Base-by-base conservation (phyloP, 2,888 invertebrate genomes). In the Lasioglossum malachurum region DNA sequence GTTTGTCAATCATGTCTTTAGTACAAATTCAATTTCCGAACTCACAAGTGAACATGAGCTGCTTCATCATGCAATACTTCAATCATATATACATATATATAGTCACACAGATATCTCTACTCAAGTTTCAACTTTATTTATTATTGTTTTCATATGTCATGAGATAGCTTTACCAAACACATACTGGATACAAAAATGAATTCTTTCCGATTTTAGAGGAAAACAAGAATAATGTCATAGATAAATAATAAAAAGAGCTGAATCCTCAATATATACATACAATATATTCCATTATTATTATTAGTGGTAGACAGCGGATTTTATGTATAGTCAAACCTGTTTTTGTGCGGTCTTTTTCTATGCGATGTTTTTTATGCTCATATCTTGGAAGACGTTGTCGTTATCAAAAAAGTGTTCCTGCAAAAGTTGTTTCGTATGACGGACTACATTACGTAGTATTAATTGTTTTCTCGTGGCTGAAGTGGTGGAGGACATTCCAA, bases 61-160 rank as follows among this genome's bases (percentile, higher is more conserved):
- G 84, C 86, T 79, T 87, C 60, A 74, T 82, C 81, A 64, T 67
- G 57, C 49, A 75, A 85, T 85, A 76, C 35, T 74, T 69, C 38
- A 78, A 78, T 69, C 76, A 60, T n/a, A n/a, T n/a, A n/a, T n/a
- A n/a, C n/a, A n/a, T n/a, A n/a, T n/a, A n/a, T n/a, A n/a, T 16
- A 64, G n/a, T 73, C 79, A 82, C 19, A 35, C n/a, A 35, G 64
- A 74, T 73, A 16, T 78, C 14, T 69, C 31, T 71, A 74, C 7
- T 53, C 31, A n/a, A 81, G 53, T 77, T 19, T 72, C 27, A 35
- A 49, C 60, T 49, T 49, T 75, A n/a, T 75, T 53, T 80, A 44
- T 53, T 69, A 80, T 57, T 69, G 46, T n/a, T 38, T 75, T 16
- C 78, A 60, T 19, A 3, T 74, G 23, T 75, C 60, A 38, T 16